phyloP scores from a whole-genome alignment of 2,113 vertebrate species.

The Oxygymnocypris stewartii region DNA sequence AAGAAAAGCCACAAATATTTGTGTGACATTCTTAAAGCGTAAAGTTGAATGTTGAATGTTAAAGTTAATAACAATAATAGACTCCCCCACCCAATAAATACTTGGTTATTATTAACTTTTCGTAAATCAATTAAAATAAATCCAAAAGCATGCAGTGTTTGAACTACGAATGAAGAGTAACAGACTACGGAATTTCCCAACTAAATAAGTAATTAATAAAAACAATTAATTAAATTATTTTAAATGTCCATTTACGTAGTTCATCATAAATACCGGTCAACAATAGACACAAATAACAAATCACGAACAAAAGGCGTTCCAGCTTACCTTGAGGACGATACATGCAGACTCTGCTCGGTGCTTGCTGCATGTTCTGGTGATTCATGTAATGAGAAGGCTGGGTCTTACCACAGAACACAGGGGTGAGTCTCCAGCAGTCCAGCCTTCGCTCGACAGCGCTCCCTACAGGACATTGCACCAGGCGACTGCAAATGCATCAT shows the following conservation, averaged over 20 bases:
- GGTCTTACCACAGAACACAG: background rate
- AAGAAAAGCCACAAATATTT: background rate
- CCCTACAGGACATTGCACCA: background rate
- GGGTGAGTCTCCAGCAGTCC: background rate
- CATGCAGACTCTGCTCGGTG: background rate
- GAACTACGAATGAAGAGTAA: background rate
- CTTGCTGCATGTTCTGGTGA: background rate
- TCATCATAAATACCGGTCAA: background rate
- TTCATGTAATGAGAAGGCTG: background rate
- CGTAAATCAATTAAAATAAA: too few relatives aligned
- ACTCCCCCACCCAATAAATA: too few relatives aligned
- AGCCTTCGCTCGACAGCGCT: background rate
- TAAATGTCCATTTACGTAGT: background rate
- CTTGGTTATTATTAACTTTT: too few relatives aligned
- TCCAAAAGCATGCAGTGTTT: too few relatives aligned
- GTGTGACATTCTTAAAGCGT: background rate
- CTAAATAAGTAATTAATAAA: background rate
- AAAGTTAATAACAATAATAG: background rate
- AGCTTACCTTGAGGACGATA: background rate
- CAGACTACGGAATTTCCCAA: background rate
- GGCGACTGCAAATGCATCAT: too few relatives aligned
- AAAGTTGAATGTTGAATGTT: background rate
- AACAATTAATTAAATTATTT: background rate
- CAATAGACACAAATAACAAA: background rate
- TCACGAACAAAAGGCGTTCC: background rate